Evolutionary conservation across 2,888 invertebrate species (phyloP), one percentile per base, ranked within the genome.

Genomic region (Mimumesa dahlbomi): DNA sequence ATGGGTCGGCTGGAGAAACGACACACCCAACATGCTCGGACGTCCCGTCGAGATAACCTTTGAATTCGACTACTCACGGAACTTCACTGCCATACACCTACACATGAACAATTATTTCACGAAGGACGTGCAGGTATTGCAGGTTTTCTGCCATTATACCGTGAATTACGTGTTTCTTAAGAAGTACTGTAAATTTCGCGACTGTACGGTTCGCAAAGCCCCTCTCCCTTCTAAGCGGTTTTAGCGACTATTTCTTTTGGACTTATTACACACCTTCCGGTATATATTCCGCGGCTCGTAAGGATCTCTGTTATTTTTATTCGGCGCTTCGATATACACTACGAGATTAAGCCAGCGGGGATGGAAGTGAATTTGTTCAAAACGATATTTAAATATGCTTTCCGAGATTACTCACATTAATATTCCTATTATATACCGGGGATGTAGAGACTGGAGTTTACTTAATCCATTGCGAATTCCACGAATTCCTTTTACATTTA

Each of bases 1-100:
- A 88, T 96, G 96, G 96, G 93, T 96, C 50, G 96, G 96, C 53
- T 96, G 96, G 96, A 91, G 93, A 82, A 94, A 94, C 83, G 93
- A 94, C 85, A 92, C 93, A 13, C 91, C 92, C 31, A 92, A 91
- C 40, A 90, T 92, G 89, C 86, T 91, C 54, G 93, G 93, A 50
- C 91, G 91, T 77, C 94, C 94, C 13, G 91, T 96, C 29, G 94
- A 94, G 88, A 92, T 96, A 67, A 91, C 93, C 45, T 96, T 96
- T 89, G 94, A 94, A 88, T 96, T 96, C 89, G 95, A 95, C 89
- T 91, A 91, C 75, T 92, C 94, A 53, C 91, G 95, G 66, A 95
- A 95, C 90, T 96, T 96, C 90, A 93, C 94, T 49, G 93, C 93
- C 57, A 93, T 95, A 81, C 91, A 93, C 79, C 90, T 96, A 67